Percentiles rank a stretch among this genome's conserved stretches.
Conservation (phyloP, 2,113 vertebrate species). For the Daubentonia madagascariensis region DNA sequence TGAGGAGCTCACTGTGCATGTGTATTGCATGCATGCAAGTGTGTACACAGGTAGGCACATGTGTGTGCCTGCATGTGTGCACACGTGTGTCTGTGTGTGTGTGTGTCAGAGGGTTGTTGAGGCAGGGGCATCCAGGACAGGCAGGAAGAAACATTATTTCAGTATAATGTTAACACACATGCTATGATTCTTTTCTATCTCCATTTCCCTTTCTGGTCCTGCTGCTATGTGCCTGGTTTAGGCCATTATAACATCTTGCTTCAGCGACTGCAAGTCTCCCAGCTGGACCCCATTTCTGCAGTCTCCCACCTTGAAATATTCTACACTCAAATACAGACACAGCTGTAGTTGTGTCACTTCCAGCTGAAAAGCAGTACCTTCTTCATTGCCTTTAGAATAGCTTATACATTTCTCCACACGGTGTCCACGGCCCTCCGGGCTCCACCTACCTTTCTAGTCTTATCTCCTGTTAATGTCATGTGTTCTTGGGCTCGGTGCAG, state of each 20-base stretch:
- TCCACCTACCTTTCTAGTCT: background rate
- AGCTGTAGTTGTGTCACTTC: background rate
- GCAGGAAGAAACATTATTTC: background rate
- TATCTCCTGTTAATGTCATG: background rate
- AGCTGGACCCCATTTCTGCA: background rate
- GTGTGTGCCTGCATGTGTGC: background rate
- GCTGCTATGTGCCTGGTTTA: background rate
- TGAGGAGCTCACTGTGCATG: background rate
- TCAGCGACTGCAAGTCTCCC: background rate
- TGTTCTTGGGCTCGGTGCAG: background rate
- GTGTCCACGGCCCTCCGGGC: background rate
- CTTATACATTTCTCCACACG: background rate
- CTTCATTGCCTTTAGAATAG: background rate
- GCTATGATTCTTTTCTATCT: background rate
- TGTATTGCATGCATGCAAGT: background rate
- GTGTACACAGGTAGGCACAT: too few relatives aligned
- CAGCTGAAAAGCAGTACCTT: background rate
- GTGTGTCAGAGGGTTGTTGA: background rate
- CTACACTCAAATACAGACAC: background rate
- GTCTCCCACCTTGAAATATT: background rate
- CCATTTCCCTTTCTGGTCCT: background rate
- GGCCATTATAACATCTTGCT: background rate
- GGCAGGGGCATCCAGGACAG: background rate
- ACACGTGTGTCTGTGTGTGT: background rate
- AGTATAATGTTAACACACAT: fast-evolving